Base-by-base conservation (phyloP, 2,888 invertebrate species). In the Platerodrilus igneus region DNA sequence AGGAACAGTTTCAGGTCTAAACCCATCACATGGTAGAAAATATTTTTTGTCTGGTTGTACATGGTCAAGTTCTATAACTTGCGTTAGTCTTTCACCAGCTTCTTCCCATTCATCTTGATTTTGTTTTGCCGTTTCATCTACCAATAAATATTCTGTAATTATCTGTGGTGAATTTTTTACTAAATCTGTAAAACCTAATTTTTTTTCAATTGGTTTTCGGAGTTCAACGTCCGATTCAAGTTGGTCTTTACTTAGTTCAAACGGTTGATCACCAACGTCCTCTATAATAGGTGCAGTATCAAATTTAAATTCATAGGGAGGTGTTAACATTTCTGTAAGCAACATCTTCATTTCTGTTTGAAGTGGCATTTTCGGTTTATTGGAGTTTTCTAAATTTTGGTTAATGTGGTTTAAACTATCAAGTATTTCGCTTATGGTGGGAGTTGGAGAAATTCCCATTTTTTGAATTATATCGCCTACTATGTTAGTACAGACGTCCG, bases 261-360 rank as follows among this genome's bases (percentile, higher is more conserved):
- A 7, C 68, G 50, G 13, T 70, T 66, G 26, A 69, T 72, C 50
- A 0, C 70, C 67, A 2, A 74, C 72, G 39, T 68, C 67, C 14
- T 68, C 66, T 4, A 73, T 73, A 0, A 22, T 26, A 1, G 43
- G 0, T 0, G 8, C 6, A 0, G 52, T 57, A 0, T 55, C 45
- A 48, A 73, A 74, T 8, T 71, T 71, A 1, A 73, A 63, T 1
- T 54, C 44, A 48, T 67, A 73, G 1, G 68, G 55, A 3, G 71
- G 67, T 3, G 59, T 63, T 1, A 69, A 63, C n/a, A 73, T 52
- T 3, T 63, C 51, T 1, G 19, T 45, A n/a, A 51, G 21, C 14
- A 53, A 35, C 15, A 44, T 45, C 39, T 52, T 53, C 50, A 53
- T 50, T 37, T 53, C 51, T 3, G 45, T 34, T 19, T 52, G 48